A percentile compares a stretch with the other conserved stretches of the same genome.
Conservation (phyloP, 1,140 invertebrate genomes). For the Leptoteleia sp. region DNA sequence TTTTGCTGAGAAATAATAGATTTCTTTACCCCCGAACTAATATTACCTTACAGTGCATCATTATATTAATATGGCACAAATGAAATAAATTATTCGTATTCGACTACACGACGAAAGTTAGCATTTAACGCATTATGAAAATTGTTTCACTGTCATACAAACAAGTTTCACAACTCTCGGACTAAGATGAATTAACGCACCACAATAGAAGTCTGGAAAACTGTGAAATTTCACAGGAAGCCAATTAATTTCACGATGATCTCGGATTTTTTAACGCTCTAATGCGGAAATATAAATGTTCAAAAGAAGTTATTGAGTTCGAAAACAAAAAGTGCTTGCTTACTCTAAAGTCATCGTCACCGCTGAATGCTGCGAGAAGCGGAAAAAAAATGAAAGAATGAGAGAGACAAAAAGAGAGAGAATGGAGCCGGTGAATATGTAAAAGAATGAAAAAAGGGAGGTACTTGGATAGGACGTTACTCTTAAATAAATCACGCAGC, state of each 20-base stretch:
- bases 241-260: conserved; percentile 1
- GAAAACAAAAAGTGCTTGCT: conserved; percentile 35
- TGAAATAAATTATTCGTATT: conserved; percentile 4
- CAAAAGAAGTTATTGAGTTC: conserved; percentile 18
- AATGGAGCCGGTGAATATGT: conserved; percentile 20
- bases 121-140: conserved; percentile 1
- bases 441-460: conserved; percentile 40
- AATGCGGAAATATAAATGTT: neutral
- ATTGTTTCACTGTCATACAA: conserved; percentile 7
- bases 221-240: conserved; percentile 2
- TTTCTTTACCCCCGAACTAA: no score
- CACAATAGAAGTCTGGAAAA: neutral
- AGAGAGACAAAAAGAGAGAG: no score
- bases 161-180: neutral
- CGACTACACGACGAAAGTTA: neutral
- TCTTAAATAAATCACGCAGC: conserved; percentile 72
- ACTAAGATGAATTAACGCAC: neutral
- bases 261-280: neutral
- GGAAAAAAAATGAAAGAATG: conserved; percentile 5
- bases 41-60: no score
- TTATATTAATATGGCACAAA: neutral
- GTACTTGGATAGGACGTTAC: conserved; percentile 54
- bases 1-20: no score
- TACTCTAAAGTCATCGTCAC: conserved; percentile 21
- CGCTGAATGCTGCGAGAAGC: conserved; percentile 22